Base-by-base conservation (phyloP, 2,113 vertebrate genomes). In the Monarcha castaneiventris region DNA sequence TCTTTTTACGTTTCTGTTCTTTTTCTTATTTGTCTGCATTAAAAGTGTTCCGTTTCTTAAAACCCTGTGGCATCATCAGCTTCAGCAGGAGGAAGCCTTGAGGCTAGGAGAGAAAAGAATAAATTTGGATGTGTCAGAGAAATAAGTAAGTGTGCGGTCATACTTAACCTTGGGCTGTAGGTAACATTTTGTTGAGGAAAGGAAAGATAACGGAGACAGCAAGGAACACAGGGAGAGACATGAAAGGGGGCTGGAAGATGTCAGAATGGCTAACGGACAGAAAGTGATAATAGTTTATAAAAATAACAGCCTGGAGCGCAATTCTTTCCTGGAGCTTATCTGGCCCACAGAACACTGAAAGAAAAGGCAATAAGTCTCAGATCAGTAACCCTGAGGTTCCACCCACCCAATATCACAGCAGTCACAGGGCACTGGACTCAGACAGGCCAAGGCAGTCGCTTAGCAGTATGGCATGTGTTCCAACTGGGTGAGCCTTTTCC, bases 301-400 rank as follows among this genome's bases (percentile, higher is more conserved):
- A 93, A 93, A 88, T 73, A 91, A 87, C 79, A 94, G 49, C 88
- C 88, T 54, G 51, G 32, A 95, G 67, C 63, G n/a, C n/a, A n/a
- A n/a, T n/a, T n/a, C n/a, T n/a, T n/a, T n/a, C n/a, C n/a, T n/a
- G n/a, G n/a, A n/a, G n/a, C n/a, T n/a, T n/a, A n/a, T n/a, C 75
- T 85, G 75, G 41, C 82, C 43, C 51, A 66, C 25, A 43, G n/a
- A 58, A 61, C 74, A 87, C 8, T 46, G 58, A 73, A 64, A 89
- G 54, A 75, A 91, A 91, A 82, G 41, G 41, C 62, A 87, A 69
- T 52, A 87, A 87, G 84, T 49, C 19, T 55, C 61, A 68, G 39
- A 87, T 82, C 30, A 75, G 81, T 87, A 87, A 48, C 25, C 46
- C 44, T 37, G 54, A 87, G 35, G 48, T 84, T 33, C 49, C 56